These are phyloP conservation scores for Melinopterus prodromus DNA, from an alignment of 2,888 invertebrate species.

Conservation along the genomic window DNA sequence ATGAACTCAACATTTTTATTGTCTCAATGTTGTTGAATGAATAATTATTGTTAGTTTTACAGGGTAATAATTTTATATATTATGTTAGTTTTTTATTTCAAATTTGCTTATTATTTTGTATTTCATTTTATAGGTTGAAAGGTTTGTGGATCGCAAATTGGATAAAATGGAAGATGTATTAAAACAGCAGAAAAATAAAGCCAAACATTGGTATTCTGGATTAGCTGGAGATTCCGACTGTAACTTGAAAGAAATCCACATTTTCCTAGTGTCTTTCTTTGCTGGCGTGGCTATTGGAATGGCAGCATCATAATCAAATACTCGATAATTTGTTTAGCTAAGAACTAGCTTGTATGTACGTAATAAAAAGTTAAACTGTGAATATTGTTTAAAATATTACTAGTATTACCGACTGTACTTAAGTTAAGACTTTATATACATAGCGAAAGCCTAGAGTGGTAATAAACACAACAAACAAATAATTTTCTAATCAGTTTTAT, in stretches of 20 bases:
- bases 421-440: background rate
- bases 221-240: constrained; percentile 68
- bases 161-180: constrained; percentile 80
- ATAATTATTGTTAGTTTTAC: too few species aligned
- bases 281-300: constrained; percentile 81
- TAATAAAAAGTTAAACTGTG: background rate
- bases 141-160: constrained; percentile 77
- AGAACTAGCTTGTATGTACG: background rate
- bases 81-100: too few species aligned
- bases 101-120: too few species aligned
- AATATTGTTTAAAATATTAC: background rate
- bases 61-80: too few species aligned
- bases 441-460: background rate
- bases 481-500: background rate
- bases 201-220: constrained; percentile 79
- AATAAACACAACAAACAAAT: background rate
- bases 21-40: too few species aligned
- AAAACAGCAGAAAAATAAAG: constrained; percentile 74
- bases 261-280: constrained; percentile 82
- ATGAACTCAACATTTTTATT: too few species aligned
- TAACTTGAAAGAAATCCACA: constrained; percentile 78
- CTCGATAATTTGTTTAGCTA: background rate
- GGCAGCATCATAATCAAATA: constrained; percentile 51
- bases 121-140: constrained; percentile 27
- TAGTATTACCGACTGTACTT: background rate